phyloP scores from a whole-genome alignment of 2,797 vertebrate genomes.

The Leptoclinus maculatus region DNA sequence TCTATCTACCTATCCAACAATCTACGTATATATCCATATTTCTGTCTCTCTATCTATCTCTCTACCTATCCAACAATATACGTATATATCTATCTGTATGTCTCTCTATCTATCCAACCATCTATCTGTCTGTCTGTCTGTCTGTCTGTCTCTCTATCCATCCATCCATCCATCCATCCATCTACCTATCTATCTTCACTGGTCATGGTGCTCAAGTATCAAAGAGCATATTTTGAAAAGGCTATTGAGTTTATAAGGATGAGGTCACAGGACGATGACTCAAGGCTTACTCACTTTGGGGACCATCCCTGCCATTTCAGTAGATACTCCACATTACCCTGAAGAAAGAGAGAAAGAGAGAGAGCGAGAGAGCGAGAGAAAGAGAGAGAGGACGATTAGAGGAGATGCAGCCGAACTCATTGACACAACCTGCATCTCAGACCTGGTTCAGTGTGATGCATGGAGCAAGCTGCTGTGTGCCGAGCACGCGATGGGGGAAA shows the following conservation, averaged over 20 bases:
- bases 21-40: too few relatives aligned
- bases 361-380: conserved; percentile 22
- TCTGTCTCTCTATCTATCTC: too few relatives aligned
- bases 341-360: conserved; percentile 49
- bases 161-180: neutral
- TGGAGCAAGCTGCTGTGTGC: neutral
- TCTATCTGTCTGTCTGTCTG: too few relatives aligned
- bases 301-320: conserved; percentile 99
- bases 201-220: neutral
- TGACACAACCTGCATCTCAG: conserved; percentile 7
- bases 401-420: conserved; percentile 15
- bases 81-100: too few relatives aligned
- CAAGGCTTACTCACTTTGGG: conserved; percentile 91
- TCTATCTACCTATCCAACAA: too few relatives aligned
- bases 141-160: neutral
- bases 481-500: neutral
- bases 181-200: neutral
- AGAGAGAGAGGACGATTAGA: conserved; percentile 32
- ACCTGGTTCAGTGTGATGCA: conserved; percentile 5
- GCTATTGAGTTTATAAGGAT: conserved; percentile 31
- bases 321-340: conserved; percentile 98
- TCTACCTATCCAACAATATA: too few relatives aligned
- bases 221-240: neutral
- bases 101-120: too few relatives aligned
- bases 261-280: conserved; percentile 68